A percentile compares a stretch with the other conserved stretches of the same genome.
Conservation (phyloP, 2,888 invertebrate species). For the Philereme transversata region DNA sequence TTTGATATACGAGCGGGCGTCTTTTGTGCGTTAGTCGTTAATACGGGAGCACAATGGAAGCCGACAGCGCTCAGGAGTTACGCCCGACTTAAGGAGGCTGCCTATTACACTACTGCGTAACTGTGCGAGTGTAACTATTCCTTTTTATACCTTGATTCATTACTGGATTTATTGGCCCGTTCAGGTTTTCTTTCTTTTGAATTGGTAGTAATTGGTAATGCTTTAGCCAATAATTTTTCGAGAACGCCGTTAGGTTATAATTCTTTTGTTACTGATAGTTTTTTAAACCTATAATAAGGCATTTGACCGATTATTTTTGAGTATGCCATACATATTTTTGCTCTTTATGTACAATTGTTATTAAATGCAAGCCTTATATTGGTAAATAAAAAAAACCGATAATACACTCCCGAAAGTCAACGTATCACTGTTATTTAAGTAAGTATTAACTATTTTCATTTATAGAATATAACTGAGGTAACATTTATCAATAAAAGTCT, state of each 20-base stretch:
- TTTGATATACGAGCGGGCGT: conserved; percentile 79
- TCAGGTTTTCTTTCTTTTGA: conserved; percentile 21
- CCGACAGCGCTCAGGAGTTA: conserved; percentile 68
- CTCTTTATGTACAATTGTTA: too few relatives aligned
- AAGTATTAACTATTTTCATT: too few relatives aligned
- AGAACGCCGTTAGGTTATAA: conserved; percentile 7
- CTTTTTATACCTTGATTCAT: conserved; percentile 31
- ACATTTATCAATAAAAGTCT: too few relatives aligned
- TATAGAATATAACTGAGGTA: too few relatives aligned
- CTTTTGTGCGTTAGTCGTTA: conserved; percentile 80
- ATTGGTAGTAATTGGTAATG: conserved; percentile 16
- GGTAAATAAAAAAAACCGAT: too few relatives aligned
- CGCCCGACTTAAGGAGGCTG: conserved; percentile 67
- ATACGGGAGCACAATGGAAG: conserved; percentile 74
- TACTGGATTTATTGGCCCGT: conserved; percentile 30
- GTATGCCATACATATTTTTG: too few relatives aligned
- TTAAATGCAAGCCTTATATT: too few relatives aligned
- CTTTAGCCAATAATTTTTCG: conserved; percentile 13
- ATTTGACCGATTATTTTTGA: too few relatives aligned
- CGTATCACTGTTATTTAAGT: too few relatives aligned
- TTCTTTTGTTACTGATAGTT: conserved; percentile 3
- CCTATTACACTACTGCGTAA: conserved; percentile 50
- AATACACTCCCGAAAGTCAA: too few relatives aligned
- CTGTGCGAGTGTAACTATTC: conserved; percentile 28
- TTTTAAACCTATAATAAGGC: too few relatives aligned